Conservation (phyloP, 2,113 vertebrate species). For the Gorsachius goisagi region DNA sequence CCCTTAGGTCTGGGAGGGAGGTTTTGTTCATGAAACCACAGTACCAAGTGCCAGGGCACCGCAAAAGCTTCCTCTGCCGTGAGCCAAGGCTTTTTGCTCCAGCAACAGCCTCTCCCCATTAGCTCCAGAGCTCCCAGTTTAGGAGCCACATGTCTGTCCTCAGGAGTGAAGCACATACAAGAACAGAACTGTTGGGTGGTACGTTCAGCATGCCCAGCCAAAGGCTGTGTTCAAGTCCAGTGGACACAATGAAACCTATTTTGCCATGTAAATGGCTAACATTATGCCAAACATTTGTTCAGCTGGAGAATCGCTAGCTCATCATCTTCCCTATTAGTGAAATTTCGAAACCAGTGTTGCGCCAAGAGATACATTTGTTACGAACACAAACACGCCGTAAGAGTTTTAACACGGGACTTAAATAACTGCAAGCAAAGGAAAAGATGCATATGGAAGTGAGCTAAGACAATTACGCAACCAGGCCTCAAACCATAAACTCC, state of each 20-base stretch:
- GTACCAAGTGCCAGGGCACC: neutral
- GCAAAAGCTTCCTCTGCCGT: neutral
- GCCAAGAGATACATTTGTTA: neutral
- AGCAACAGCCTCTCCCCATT: neutral
- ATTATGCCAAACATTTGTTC: slow-evolving; percentile 26
- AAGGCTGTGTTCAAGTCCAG: slow-evolving; percentile 22
- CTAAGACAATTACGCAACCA: neutral
- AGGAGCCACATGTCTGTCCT: neutral
- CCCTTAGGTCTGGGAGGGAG: neutral
- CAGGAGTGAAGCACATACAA: neutral
- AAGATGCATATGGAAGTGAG: neutral
- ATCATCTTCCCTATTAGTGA: slow-evolving; percentile 7
- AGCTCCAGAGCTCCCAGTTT: neutral
- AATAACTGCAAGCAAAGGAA: slow-evolving; percentile 7
- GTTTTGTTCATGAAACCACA: neutral
- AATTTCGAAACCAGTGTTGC: neutral
- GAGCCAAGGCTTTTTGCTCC: neutral
- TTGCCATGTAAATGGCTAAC: neutral
- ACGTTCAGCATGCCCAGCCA: neutral
- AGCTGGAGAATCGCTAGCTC: neutral
- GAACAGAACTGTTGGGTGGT: neutral
- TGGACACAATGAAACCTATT: slow-evolving; percentile 10
- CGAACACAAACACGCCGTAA: neutral
- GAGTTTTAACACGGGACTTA: neutral
- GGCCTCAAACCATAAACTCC: neutral